phyloP scores from a whole-genome alignment of 2,797 vertebrate genomes.

The Tokudaia tokunoshimensis region DNA sequence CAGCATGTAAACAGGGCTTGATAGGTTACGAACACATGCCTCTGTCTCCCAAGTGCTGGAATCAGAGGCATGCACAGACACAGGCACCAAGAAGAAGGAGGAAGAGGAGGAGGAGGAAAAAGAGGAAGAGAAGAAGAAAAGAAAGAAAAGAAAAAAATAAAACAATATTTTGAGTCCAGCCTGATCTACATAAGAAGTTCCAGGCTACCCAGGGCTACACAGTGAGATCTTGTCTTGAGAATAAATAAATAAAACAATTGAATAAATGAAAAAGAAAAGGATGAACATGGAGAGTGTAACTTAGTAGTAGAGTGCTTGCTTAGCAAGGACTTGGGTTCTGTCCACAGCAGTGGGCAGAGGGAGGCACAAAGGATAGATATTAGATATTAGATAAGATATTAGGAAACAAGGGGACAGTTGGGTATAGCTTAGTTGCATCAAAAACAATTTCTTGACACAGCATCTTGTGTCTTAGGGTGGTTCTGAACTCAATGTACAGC shows the following conservation, averaged over 20 bases:
- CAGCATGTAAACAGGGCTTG: conserved; percentile 55
- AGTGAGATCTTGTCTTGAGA: neutral
- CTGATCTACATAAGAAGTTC: neutral
- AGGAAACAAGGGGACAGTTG: neutral
- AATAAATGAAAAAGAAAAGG: neutral
- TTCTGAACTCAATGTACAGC: neutral
- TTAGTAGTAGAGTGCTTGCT: neutral
- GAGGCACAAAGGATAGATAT: neutral
- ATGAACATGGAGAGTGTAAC: neutral
- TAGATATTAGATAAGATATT: neutral
- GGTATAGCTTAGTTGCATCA: neutral
- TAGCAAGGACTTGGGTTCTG: neutral
- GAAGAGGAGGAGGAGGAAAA: no score
- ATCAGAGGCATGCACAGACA: neutral
- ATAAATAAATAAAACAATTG: neutral
- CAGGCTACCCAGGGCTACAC: neutral
- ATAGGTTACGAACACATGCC: conserved; percentile 37
- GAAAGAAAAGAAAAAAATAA: neutral
- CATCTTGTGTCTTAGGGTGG: neutral
- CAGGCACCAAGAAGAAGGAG: no score
- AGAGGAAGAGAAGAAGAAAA: no score
- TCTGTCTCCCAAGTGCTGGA: neutral
- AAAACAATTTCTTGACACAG: neutral
- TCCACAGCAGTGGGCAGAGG: neutral
- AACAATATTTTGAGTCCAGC: neutral